phyloP scores from a whole-genome alignment of 2,888 invertebrate species.

The Electrophaes corylata region DNA sequence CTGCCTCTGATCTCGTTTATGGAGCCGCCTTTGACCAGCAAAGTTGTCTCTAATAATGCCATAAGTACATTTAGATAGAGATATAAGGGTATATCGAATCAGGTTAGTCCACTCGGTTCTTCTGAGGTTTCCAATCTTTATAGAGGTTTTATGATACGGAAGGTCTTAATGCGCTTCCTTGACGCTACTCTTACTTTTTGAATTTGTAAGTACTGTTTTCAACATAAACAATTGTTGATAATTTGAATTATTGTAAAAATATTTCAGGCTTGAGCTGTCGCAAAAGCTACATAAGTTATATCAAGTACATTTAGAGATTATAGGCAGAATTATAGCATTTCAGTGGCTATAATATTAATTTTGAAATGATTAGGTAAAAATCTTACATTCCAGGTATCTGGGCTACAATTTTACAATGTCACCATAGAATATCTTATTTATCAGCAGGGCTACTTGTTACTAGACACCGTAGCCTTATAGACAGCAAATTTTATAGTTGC shows the following conservation, averaged over 20 bases:
- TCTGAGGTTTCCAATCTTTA: constrained; percentile 18
- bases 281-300: too few relatives aligned
- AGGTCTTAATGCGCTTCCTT: constrained; percentile 18
- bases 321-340: too few relatives aligned
- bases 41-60: constrained; percentile 10
- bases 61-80: constrained; percentile 11
- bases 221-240: too few relatives aligned
- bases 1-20: constrained; percentile 25
- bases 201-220: neutral
- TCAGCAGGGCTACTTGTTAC: constrained; percentile 23
- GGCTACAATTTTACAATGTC: constrained; percentile 11
- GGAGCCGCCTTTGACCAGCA: constrained; percentile 22
- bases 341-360: neutral
- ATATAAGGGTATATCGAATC: constrained; percentile 22
- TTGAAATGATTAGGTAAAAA: neutral
- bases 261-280: too few relatives aligned
- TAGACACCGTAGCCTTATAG: constrained; percentile 23
- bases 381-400: constrained; percentile 4
- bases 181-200: constrained; percentile 19
- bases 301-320: too few relatives aligned
- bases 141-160: constrained; percentile 22
- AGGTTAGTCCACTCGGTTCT: constrained; percentile 14
- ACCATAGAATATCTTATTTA: constrained; percentile 18
- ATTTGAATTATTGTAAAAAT: too few relatives aligned
- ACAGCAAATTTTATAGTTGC: constrained; percentile 25